These are phyloP conservation scores for Montipora efflorescens DNA, from an alignment of 64 coral and sea anemone genomes.

Conservation along the genomic window DNA sequence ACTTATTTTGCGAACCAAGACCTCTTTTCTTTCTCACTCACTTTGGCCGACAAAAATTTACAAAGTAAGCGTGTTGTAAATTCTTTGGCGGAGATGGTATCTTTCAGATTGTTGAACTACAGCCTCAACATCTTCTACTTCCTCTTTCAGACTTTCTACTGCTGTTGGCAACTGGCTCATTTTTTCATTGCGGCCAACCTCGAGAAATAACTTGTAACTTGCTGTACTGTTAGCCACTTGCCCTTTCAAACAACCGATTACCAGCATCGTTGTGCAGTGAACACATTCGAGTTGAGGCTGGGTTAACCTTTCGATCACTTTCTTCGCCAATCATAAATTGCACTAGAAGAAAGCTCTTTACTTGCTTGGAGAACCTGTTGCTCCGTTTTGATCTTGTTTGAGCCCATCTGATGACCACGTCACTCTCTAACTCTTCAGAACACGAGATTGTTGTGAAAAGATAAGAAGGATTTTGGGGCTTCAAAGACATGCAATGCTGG, in stretches of 20 bases:
- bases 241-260: conserved; percentile 23
- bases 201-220: conserved; percentile 54
- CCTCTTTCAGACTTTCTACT: background rate
- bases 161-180: conserved; percentile 15
- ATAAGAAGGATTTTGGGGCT: conserved; percentile 34
- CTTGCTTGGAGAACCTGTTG: conserved; percentile 3
- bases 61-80: conserved; percentile 1
- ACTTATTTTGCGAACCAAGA: background rate
- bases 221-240: conserved; percentile 48
- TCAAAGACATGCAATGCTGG: conserved; percentile 39
- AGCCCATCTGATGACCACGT: conserved; percentile 26
- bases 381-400: conserved; percentile 15
- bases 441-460: background rate
- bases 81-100: background rate
- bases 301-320: conserved; percentile 14
- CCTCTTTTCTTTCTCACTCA: background rate
- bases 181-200: conserved; percentile 33
- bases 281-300: conserved; percentile 3
- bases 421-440: background rate
- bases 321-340: conserved; percentile 55
- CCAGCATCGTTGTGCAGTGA: conserved; percentile 6
- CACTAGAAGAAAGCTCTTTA: conserved; percentile 37
- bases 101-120: background rate
- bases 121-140: conserved; percentile 1
- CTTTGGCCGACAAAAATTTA: background rate